These are phyloP conservation scores for Porites rus DNA, from an alignment of 92 coral and sea anemone genomes.

Conservation along the genomic window DNA sequence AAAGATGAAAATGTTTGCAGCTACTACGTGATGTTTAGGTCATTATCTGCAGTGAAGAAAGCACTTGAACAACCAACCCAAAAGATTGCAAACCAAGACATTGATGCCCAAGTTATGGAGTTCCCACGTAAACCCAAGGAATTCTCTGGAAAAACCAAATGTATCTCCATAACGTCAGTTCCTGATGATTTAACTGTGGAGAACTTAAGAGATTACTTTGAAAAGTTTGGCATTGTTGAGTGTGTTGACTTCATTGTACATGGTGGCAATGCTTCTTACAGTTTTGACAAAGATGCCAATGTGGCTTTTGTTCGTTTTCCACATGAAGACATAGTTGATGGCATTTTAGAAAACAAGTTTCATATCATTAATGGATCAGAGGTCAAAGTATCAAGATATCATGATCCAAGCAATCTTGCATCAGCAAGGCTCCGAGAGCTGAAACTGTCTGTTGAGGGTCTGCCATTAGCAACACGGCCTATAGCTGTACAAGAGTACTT, in stretches of 20 bases:
- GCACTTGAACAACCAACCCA: slow-evolving; percentile 22
- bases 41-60: neutral
- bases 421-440: neutral
- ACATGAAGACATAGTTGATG: neutral
- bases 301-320: slow-evolving; percentile 28
- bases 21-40: slow-evolving; percentile 24
- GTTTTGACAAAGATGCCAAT: neutral
- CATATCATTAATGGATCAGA: slow-evolving; percentile 9
- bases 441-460: slow-evolving; percentile 24
- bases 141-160: neutral
- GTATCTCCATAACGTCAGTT: neutral
- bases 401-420: neutral
- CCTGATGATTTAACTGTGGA: slow-evolving; percentile 8
- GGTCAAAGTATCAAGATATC: neutral
- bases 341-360: neutral
- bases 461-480: neutral
- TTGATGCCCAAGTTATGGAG: slow-evolving; percentile 14
- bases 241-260: slow-evolving; percentile 6
- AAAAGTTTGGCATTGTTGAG: slow-evolving; percentile 17
- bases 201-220: slow-evolving; percentile 22
- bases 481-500: neutral
- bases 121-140: neutral
- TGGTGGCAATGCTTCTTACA: neutral
- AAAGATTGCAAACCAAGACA: slow-evolving; percentile 10
- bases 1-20: neutral